phyloP scores from a whole-genome alignment of 1,140 invertebrate species.

The Panulirus ornatus region DNA sequence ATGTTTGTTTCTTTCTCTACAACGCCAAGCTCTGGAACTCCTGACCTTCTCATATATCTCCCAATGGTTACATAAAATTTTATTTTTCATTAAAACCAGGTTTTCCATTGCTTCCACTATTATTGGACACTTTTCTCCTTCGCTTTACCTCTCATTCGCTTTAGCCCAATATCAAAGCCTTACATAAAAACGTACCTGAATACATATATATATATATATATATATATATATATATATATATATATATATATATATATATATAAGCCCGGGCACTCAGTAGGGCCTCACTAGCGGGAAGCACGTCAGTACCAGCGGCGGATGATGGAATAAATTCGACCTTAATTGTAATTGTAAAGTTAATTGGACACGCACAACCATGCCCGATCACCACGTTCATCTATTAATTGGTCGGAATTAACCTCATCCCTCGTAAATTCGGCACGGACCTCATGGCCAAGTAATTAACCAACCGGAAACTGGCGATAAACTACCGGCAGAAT shows the following conservation, averaged over 20 bases:
- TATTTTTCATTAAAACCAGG: neutral
- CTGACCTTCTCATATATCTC: too few species aligned
- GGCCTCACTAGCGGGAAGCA: neutral
- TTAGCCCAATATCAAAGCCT: neutral
- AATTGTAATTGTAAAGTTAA: neutral
- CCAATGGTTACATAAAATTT: too few species aligned
- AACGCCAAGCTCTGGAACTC: too few species aligned
- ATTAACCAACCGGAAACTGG: neutral
- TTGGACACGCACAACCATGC: constrained; percentile 18
- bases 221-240: neutral
- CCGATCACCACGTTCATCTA: neutral
- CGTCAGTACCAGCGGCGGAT: neutral
- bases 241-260: neutral
- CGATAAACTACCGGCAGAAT: neutral
- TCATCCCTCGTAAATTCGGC: neutral
- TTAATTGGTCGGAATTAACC: neutral
- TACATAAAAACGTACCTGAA: neutral
- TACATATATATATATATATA: neutral
- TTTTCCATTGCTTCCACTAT: neutral
- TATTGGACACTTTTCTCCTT: neutral
- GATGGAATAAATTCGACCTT: neutral
- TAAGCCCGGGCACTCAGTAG: neutral
- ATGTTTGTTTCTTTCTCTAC: too few species aligned
- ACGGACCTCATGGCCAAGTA: neutral
- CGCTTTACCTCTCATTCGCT: neutral